Conservation (phyloP, 64 coral and sea anemone species). For the Anthopleura sola region DNA sequence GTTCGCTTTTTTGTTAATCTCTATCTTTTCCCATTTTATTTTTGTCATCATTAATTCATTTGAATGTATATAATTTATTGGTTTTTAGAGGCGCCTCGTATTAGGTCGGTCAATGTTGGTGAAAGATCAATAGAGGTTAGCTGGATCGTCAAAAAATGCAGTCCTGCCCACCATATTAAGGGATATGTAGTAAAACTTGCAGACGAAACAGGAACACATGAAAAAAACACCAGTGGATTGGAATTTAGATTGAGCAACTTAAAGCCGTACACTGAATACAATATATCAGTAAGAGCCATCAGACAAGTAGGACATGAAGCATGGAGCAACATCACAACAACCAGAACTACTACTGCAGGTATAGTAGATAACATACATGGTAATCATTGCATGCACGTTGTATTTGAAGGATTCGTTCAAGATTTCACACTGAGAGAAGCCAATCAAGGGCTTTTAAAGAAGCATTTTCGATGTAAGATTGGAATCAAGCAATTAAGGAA, state of each 20-base stretch:
- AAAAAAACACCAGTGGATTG: background rate
- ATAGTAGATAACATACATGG: too few species aligned
- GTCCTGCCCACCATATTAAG: background rate
- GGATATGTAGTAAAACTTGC: background rate
- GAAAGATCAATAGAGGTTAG: background rate
- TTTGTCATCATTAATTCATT: too few species aligned
- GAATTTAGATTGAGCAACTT: background rate
- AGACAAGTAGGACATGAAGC: background rate
- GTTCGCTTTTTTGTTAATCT: too few species aligned
- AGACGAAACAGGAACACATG: background rate
- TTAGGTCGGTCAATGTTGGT: background rate
- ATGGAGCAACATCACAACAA: background rate
- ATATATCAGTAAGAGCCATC: background rate
- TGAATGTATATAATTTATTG: too few species aligned
- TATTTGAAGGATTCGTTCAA: too few species aligned
- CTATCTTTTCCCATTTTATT: too few species aligned
- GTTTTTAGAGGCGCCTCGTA: background rate
- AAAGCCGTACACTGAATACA: slow-evolving; percentile 3
- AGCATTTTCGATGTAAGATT: too few species aligned
- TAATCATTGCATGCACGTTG: too few species aligned
- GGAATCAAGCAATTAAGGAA: too few species aligned
- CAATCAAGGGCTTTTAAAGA: too few species aligned
- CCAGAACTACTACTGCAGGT: background rate
- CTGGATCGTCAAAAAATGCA: background rate
- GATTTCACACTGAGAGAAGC: too few species aligned